Evolutionary conservation across 2,797 vertebrate genomes (phyloP), one percentile per base, ranked within the genome.

Genomic region (Neosilurus mollespiculum): DNA sequence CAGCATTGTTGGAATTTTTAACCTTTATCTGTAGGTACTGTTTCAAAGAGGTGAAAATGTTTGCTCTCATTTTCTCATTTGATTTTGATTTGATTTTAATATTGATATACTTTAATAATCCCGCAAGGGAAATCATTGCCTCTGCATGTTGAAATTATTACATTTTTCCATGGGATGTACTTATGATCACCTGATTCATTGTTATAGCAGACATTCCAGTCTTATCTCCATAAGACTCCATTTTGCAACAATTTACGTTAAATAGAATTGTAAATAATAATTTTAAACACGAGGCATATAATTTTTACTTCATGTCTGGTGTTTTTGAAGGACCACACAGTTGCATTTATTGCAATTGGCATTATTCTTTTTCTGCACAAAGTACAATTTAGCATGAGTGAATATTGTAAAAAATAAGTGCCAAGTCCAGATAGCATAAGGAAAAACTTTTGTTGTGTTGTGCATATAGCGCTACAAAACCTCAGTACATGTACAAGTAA

Each of bases 141-240:
- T 43, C 8, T 43, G 43, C 43, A 43, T 43, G 43, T 43, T 43
- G 43, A 43, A 43, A 43, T 43, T 43, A 43, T 43, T 43, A 43
- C 4, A 8, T 43, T 43, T 43, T 5, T 43, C 43, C 43, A 43
- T 43, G 43, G 43, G 43, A 43, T 43, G 43, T 43, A 43, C 43
- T 43, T 43, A 43, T 53, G 20, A 43, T 26, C 20, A 22, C 26
- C 54, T 72, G 14, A 54, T 61, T 62, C 12, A 54, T 24, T 71
- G 56, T 67, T 58, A 16, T 14, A 78, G 18, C 16, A 83, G n/a
- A 83, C 67, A 65, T 69, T 83, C 66, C 64, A 62, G 64, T 69
- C 71, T 49, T 77, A 30, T 72, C 67, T 16, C 49, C 30, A 30
- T 30, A 66, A 54, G 59, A 78, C 37, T 26, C 56, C 10, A 54